phyloP scores from a whole-genome alignment of 2,797 vertebrate genomes.

The Mallotus villosus region DNA sequence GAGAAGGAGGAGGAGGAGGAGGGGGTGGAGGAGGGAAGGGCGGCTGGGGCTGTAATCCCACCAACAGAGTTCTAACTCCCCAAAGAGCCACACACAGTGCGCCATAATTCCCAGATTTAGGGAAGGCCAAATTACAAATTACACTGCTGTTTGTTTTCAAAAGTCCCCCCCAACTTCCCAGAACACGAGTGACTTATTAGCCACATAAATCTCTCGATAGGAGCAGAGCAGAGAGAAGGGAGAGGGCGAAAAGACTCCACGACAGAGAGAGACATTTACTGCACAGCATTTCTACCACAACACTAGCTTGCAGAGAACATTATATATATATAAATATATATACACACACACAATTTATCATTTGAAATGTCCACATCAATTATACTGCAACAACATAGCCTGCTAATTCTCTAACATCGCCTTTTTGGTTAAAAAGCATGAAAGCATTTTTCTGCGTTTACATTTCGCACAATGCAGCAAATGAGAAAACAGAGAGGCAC shows the following conservation, averaged over 20 bases:
- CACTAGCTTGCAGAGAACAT: slow-evolving; percentile 51
- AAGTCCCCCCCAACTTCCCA: slow-evolving; percentile 63
- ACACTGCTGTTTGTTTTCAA: slow-evolving; percentile 73
- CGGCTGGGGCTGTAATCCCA: slow-evolving; percentile 62
- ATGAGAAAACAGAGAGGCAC: slow-evolving; percentile 38
- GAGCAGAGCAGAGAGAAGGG: slow-evolving; percentile 39
- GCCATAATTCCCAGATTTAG: slow-evolving; percentile 73
- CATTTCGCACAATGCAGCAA: slow-evolving; percentile 51
- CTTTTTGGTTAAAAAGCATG: slow-evolving; percentile 31
- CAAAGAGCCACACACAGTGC: slow-evolving; percentile 59
- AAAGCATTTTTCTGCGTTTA: slow-evolving; percentile 44
- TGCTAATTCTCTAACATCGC: not conserved
- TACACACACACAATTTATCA: no score
- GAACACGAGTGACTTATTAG: slow-evolving; percentile 68
- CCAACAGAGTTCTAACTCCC: slow-evolving; percentile 68
- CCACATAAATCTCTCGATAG: slow-evolving; percentile 67
- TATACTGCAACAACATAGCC: slow-evolving; percentile 44
- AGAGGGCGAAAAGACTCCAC: slow-evolving; percentile 35
- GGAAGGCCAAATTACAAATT: slow-evolving; percentile 74
- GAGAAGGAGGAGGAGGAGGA: not conserved
- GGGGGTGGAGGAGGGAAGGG: slow-evolving; percentile 33
- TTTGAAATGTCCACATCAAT: slow-evolving; percentile 48
- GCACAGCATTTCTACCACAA: slow-evolving; percentile 33
- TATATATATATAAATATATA: slow-evolving; percentile 15
- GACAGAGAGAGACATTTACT: slow-evolving; percentile 56